phyloP scores from a whole-genome alignment of 2,113 vertebrate species.

The Oncorhynchus mykiss region DNA sequence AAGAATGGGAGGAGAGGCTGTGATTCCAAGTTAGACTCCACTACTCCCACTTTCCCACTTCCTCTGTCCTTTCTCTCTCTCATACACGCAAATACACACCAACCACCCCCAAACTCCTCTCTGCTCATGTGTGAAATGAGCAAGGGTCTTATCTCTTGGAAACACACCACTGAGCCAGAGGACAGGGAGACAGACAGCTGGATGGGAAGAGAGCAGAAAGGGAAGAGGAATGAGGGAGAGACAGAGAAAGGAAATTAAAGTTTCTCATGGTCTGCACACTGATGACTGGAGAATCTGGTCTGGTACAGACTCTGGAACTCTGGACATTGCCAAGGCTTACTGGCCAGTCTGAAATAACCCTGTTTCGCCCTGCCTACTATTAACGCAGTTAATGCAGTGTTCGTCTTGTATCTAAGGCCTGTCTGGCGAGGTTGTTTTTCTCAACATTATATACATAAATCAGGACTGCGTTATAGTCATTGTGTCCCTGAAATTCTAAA shows the following conservation, averaged over 20 bases:
- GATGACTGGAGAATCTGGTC: constrained; percentile 46
- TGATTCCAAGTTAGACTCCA: constrained; percentile 20
- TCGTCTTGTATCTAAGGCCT: no score
- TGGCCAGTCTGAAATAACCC: constrained; percentile 28
- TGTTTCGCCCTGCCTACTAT: background rate
- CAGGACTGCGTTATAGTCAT: no score
- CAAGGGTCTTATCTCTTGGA: constrained; percentile 79
- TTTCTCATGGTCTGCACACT: constrained; percentile 56
- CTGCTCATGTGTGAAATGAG: constrained; percentile 81
- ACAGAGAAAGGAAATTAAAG: constrained; percentile 3
- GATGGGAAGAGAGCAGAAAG: constrained; percentile 28
- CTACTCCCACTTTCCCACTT: background rate
- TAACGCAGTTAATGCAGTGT: no score
- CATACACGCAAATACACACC: constrained; percentile 24
- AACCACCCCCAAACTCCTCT: constrained; percentile 58
- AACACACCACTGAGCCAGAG: constrained; percentile 81
- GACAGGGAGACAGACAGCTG: constrained; percentile 59
- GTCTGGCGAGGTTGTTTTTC: no score
- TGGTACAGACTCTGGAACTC: background rate
- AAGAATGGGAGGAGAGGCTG: constrained; percentile 11
- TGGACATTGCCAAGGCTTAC: constrained; percentile 23
- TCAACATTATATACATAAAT: no score
- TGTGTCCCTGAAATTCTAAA: no score
- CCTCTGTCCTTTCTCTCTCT: background rate
- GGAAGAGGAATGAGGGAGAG: constrained; percentile 18